A percentile compares a stretch with the other conserved stretches of the same genome.
Evolutionary conservation across 2,888 invertebrate species (phyloP).

Genomic region (Heteromyza rotundicornis): DNA sequence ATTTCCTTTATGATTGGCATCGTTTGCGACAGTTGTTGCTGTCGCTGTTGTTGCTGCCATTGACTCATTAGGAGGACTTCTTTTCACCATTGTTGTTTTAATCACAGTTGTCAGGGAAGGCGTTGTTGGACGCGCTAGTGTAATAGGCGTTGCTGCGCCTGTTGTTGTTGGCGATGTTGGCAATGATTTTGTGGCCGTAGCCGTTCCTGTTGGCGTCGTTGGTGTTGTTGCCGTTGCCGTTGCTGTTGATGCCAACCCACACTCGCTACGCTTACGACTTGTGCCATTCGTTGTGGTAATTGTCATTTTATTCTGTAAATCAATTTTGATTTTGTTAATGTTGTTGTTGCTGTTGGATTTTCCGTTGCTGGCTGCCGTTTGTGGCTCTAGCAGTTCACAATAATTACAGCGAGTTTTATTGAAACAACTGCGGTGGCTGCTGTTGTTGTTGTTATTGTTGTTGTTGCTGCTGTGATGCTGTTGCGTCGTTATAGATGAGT

Average conservation of each 20-base stretch:
- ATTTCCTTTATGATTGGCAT: slow-evolving; percentile 32
- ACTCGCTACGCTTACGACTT: slow-evolving; percentile 40
- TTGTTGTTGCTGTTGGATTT: slow-evolving; percentile 34
- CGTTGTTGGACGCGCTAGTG: slow-evolving; percentile 50
- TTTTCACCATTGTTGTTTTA: slow-evolving; percentile 60
- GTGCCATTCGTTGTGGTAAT: slow-evolving; percentile 36
- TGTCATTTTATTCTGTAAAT: slow-evolving; percentile 36
- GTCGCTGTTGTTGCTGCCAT: slow-evolving; percentile 25
- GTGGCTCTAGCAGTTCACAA: slow-evolving; percentile 47
- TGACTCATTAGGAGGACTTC: slow-evolving; percentile 58
- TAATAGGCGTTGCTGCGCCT: slow-evolving; percentile 33
- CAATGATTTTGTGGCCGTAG: too few relatives aligned
- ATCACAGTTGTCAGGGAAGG: slow-evolving; percentile 59
- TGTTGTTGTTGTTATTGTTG: slow-evolving; percentile 45
- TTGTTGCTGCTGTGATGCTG: slow-evolving; percentile 44
- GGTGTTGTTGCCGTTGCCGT: slow-evolving; percentile 29
- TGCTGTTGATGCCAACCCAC: slow-evolving; percentile 46
- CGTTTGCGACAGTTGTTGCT: slow-evolving; percentile 37
- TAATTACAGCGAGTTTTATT: slow-evolving; percentile 51
- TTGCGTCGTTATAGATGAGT: slow-evolving; percentile 42
- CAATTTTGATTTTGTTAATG: slow-evolving; percentile 23
- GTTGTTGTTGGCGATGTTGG: slow-evolving; percentile 37
- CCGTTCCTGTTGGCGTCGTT: slow-evolving; percentile 36
- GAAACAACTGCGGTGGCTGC: slow-evolving; percentile 43
- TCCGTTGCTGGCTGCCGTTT: slow-evolving; percentile 42